Evolutionary conservation across 2,797 vertebrate genomes (phyloP).

Genomic region (Poecilia picta): DNA sequence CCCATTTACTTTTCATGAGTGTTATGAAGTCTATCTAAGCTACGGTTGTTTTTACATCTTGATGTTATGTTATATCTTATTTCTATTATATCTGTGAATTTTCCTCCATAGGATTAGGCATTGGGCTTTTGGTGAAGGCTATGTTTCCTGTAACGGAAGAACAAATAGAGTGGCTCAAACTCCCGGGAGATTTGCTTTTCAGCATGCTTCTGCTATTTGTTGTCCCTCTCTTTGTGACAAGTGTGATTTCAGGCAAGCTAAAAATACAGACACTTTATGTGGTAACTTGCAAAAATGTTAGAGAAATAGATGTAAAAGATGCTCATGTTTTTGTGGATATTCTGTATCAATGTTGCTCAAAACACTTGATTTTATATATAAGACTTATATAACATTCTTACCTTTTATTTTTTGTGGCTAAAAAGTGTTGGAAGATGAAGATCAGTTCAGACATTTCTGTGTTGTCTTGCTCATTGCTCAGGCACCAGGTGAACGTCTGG

Average conservation of each 20-base stretch:
- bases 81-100: background rate
- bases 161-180: rapidly evolving
- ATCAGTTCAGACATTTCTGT: background rate
- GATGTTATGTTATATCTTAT: background rate
- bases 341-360: background rate
- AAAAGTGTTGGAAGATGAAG: background rate
- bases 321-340: background rate
- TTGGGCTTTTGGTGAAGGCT: background rate
- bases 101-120: background rate
- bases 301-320: background rate
- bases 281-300: background rate
- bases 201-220: slow-evolving; percentile 1
- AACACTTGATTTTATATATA: background rate
- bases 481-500: background rate
- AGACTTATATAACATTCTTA: background rate
- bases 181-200: slow-evolving; percentile 14
- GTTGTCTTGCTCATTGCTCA: background rate
- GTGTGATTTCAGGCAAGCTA: slow-evolving; percentile 11
- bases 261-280: background rate
- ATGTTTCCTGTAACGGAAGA: rapidly evolving
- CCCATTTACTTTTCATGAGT: too few relatives aligned
- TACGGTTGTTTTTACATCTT: too few relatives aligned
- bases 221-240: slow-evolving; percentile 17
- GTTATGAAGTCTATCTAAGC: too few relatives aligned
- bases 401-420: background rate